Evolutionary conservation across 2,888 invertebrate genomes (phyloP).

Genomic region (Erebia palarica): DNA sequence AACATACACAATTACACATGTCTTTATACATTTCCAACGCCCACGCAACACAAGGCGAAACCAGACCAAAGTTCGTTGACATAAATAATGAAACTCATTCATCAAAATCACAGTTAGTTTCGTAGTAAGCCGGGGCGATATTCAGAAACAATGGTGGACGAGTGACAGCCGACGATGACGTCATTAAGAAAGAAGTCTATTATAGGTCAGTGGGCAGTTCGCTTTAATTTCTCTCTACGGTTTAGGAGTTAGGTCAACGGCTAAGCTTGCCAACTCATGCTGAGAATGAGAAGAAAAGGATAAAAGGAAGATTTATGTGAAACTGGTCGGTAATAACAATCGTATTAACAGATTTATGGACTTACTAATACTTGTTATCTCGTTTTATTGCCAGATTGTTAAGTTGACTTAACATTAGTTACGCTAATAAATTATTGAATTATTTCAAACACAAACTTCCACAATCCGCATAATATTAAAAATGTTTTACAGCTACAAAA

Average conservation of each 20-base stretch:
- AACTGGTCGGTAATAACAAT: neutral
- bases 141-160: constrained; percentile 64
- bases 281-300: neutral
- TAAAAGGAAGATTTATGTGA: neutral
- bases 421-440: neutral
- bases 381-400: neutral
- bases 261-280: neutral
- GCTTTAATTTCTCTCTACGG: constrained; percentile 40
- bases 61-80: constrained; percentile 77
- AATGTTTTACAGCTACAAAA: no score
- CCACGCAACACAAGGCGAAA: constrained; percentile 65
- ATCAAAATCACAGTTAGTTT: constrained; percentile 69
- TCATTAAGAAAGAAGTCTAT: constrained; percentile 58
- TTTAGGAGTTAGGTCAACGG: constrained; percentile 14
- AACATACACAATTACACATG: constrained; percentile 40
- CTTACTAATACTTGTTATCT: neutral
- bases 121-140: constrained; percentile 55
- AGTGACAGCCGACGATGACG: constrained; percentile 60
- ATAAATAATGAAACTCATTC: constrained; percentile 72
- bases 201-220: constrained; percentile 44
- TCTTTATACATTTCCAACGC: constrained; percentile 60
- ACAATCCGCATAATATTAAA: no score
- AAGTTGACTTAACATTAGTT: neutral
- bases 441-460: no score
- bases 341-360: constrained; percentile 4